Percentiles rank a stretch among this genome's conserved stretches.
Evolutionary conservation across 92 coral and sea anemone species (phyloP).

Genomic region (Ricordea florida): DNA sequence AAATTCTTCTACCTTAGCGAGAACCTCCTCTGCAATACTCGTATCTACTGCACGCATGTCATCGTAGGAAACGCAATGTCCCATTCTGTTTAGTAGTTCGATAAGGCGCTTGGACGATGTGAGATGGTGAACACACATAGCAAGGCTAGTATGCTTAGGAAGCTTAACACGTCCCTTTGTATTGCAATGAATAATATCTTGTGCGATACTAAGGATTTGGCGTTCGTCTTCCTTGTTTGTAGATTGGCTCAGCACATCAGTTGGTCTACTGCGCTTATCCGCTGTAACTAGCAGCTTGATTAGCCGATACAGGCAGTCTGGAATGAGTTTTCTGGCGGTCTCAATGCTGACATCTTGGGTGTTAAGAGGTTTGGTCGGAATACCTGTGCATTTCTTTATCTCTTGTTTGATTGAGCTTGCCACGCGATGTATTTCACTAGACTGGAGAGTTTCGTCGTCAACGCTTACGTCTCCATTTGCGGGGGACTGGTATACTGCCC

Average conservation of each 20-base stretch:
- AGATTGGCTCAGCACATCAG: neutral
- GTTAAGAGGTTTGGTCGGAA: neutral
- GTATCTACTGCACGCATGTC: neutral
- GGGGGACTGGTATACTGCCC: conserved; percentile 5
- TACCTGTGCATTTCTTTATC: conserved; percentile 30
- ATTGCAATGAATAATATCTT: conserved; percentile 8
- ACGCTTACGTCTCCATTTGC: conserved; percentile 14
- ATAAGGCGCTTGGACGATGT: conserved; percentile 28
- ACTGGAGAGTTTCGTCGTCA: neutral
- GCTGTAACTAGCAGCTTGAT: neutral
- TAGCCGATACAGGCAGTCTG: neutral
- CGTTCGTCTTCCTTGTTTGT: conserved; percentile 18
- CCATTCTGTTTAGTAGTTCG: conserved; percentile 33
- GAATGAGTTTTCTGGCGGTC: neutral
- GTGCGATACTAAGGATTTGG: conserved; percentile 1
- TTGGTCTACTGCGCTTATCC: neutral
- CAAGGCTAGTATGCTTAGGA: conserved; percentile 42
- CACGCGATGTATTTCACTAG: neutral
- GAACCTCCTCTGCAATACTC: conserved; percentile 7
- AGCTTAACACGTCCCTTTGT: conserved; percentile 6
- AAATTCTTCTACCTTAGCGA: conserved; percentile 9
- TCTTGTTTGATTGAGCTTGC: conserved; percentile 29
- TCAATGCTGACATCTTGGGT: neutral
- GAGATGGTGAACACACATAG: conserved; percentile 22
- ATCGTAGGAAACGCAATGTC: neutral